Evolutionary conservation across 1,140 invertebrate species (phyloP).

Genomic region (Megathymus violae): DNA sequence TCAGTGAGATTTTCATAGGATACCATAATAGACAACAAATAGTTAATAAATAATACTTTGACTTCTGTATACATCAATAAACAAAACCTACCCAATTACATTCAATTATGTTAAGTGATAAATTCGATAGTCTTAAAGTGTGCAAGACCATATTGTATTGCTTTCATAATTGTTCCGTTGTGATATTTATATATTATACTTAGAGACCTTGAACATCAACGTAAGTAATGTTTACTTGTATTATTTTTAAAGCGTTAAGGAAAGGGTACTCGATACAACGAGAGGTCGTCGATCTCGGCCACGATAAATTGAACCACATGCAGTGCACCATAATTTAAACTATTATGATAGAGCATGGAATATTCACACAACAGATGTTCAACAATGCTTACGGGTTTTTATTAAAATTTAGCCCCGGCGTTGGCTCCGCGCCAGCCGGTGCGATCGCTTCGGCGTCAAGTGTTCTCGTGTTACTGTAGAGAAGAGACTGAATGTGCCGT

Average conservation of each 20-base stretch:
- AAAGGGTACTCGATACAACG: neutral
- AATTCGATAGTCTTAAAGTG: too few species aligned
- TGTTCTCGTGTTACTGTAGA: neutral
- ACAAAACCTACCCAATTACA: too few species aligned
- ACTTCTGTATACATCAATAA: too few species aligned
- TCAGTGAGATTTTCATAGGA: too few species aligned
- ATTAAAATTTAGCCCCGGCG: slow-evolving; percentile 43
- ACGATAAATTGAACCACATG: slow-evolving; percentile 14
- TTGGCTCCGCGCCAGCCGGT: slow-evolving; percentile 46
- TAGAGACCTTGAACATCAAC: neutral
- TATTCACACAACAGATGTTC: slow-evolving; percentile 40
- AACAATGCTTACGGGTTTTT: slow-evolving; percentile 46
- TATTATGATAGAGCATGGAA: slow-evolving; percentile 18
- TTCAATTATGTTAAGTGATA: too few species aligned
- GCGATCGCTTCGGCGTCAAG: slow-evolving; percentile 22
- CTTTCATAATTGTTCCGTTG: too few species aligned
- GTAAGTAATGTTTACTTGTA: neutral
- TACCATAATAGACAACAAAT: too few species aligned
- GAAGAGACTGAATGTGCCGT: neutral
- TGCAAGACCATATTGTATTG: too few species aligned
- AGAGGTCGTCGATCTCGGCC: slow-evolving; percentile 4
- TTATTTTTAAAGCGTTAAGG: neutral
- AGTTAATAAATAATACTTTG: too few species aligned
- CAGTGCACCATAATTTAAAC: slow-evolving; percentile 8
- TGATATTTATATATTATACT: too few species aligned